Percentiles rank a stretch among this genome's conserved stretches.
Conservation (phyloP, 2,888 invertebrate species). For the Apodemia zela region DNA sequence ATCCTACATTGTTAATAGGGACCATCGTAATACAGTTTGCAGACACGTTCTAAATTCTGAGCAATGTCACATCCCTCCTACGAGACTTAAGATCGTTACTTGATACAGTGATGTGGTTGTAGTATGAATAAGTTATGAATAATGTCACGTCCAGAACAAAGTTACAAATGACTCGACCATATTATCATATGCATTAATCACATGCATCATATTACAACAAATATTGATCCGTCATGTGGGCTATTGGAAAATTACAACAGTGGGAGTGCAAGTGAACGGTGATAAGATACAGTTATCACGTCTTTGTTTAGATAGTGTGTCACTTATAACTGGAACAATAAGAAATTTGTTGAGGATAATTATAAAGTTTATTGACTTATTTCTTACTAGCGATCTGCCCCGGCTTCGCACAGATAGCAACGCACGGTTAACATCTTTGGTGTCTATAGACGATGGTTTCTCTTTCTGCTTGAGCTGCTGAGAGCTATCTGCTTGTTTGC, state of each 20-base stretch:
- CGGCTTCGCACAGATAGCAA: no score
- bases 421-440: no score
- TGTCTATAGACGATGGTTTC: no score
- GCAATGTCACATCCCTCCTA: no score
- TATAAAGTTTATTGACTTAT: not conserved
- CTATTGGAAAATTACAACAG: constrained; percentile 28
- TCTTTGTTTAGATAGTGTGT: constrained; percentile 3
- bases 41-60: no score
- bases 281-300: constrained; percentile 10
- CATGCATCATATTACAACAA: not conserved
- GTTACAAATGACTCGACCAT: not conserved
- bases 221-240: constrained; percentile 20
- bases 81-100: not conserved
- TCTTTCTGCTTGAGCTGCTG: no score
- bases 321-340: not conserved
- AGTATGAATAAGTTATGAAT: not conserved
- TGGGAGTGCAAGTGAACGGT: not conserved
- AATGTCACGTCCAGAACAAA: not conserved
- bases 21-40: no score
- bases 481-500: no score
- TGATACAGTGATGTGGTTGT: not conserved
- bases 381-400: no score
- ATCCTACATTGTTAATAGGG: no score
- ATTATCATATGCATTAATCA: constrained; percentile 1
- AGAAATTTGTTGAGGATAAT: not conserved